Evolutionary conservation across 2,888 invertebrate genomes (phyloP), one percentile per base, ranked within the genome.

Genomic region (Dascillus cervinus): DNA sequence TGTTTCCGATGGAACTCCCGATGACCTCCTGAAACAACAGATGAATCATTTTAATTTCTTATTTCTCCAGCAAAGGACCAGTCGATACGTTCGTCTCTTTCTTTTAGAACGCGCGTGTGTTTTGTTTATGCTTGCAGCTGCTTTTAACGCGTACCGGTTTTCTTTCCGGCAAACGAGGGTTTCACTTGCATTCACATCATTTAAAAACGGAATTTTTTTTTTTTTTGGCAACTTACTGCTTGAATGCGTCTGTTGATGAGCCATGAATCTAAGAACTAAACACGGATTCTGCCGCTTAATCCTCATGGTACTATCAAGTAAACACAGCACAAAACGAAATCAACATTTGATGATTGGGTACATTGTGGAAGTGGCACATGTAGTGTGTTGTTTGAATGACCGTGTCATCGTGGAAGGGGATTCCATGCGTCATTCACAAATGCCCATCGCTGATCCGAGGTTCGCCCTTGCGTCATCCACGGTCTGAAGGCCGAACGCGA

Each of bases 1-100:
- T 82, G 77, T 53, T 77, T 73, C 50, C 75, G 71, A 53, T 75
- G 75, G 64, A 80, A 82, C 57, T 81, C 80, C 59, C 75, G 73
- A 61, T 79, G 79, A 50, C 77, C 79, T 58, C 78, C 81, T 81
- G 66, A 8, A 70, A 30, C 14, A 15, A 30, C 17, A 24, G 13
- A 6, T 17, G n/a, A n/a, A n/a, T n/a, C n/a, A n/a, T n/a, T n/a
- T n/a, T n/a, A n/a, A n/a, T n/a, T n/a, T n/a, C n/a, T n/a, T n/a
- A n/a, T n/a, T n/a, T n/a, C n/a, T n/a, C n/a, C n/a, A n/a, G n/a
- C n/a, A n/a, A n/a, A n/a, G n/a, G n/a, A n/a, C n/a, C n/a, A n/a
- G n/a, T n/a, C n/a, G n/a, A n/a, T n/a, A n/a, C n/a, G n/a, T n/a
- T n/a, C n/a, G n/a, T n/a, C n/a, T n/a, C n/a, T n/a, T n/a, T n/a